Conservation (phyloP, 2,888 invertebrate species). For the Dynastes maya region DNA sequence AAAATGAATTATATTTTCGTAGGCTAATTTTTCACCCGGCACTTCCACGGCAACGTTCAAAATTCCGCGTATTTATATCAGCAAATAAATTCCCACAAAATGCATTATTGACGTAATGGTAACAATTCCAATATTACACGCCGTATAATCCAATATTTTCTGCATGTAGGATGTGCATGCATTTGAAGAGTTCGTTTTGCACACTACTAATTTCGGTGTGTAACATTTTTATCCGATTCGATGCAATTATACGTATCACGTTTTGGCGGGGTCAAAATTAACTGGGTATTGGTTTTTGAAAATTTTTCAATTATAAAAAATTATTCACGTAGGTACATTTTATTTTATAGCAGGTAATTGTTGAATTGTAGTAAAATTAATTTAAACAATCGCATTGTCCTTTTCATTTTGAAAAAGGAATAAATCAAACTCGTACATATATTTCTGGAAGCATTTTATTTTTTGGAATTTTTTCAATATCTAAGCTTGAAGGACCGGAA, state of each 20-base stretch:
- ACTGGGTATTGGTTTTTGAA: background rate
- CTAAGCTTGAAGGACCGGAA: too few species aligned
- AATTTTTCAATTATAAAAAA: background rate
- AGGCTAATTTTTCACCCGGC: too few species aligned
- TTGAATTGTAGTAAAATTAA: too few species aligned
- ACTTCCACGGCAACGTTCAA: background rate
- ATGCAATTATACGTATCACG: background rate
- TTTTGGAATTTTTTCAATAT: too few species aligned
- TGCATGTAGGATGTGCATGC: too few species aligned
- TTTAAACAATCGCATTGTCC: too few species aligned
- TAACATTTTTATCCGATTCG: background rate
- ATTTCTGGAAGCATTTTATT: too few species aligned
- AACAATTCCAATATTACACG: constrained; percentile 19
- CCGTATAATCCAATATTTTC: constrained; percentile 17
- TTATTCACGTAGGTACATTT: too few species aligned
- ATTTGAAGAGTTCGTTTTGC: background rate
- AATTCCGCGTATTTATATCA: constrained; percentile 16
- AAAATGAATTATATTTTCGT: too few species aligned
- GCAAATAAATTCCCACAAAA: constrained; percentile 19
- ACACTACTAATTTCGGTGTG: background rate
- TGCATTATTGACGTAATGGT: constrained; percentile 5
- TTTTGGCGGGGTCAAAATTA: background rate
- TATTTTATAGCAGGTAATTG: too few species aligned
- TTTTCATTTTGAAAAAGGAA: too few species aligned
- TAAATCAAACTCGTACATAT: too few species aligned